Base-by-base conservation (phyloP, 1,140 invertebrate species). In the Papilio machaon region DNA sequence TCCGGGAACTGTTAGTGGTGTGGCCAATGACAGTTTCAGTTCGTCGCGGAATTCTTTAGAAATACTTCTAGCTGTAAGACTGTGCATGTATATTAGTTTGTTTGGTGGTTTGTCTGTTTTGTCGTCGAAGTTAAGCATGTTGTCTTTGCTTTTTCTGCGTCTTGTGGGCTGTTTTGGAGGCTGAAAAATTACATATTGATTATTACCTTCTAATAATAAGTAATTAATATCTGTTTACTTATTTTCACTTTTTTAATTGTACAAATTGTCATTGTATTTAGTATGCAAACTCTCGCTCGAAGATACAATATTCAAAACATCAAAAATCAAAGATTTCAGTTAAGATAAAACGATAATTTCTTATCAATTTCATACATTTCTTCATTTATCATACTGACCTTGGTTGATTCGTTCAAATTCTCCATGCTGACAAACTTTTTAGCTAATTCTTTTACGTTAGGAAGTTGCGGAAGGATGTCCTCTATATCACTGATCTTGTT, bases 1-100 rank as follows among this genome's bases (percentile, higher is more conserved):
- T 23, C 94, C 94, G 7, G 94, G 95, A 35, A 92, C 91, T 3
- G 89, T 95, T 2, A 92, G 85, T 0, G 91, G 91, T 9, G 90
- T 93, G 0, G 94, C 89, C 91, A 93, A 92, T 73, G 95, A 95
- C 30, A 94, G 74, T 86, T 95, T 95, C 7, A 97, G 92, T 77
- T 96, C 96, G 84, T 97, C 97, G 46, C 97, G 95, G 86, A 97
- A 97, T 92, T 97, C 96, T 85, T 95, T 96, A 1, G 97, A 97
- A 49, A 98, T 95, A 83, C 97, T 97, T 85, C 97, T 95, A n/a
- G 97, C 97, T 43, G 97, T 98, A 84, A 98, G 91, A 93, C 97
- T 98, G 90, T 98, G 97, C 91, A 97, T 97, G 91, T 97, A 93
- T 2, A 84, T 78, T 78, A 86, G 86, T 82, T 94, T 94, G 80